A percentile compares a stretch with the other conserved stretches of the same genome.
These are phyloP conservation scores for Illadopsis cleaveri DNA, from an alignment of 2,113 vertebrate species.

Conservation along the genomic window DNA sequence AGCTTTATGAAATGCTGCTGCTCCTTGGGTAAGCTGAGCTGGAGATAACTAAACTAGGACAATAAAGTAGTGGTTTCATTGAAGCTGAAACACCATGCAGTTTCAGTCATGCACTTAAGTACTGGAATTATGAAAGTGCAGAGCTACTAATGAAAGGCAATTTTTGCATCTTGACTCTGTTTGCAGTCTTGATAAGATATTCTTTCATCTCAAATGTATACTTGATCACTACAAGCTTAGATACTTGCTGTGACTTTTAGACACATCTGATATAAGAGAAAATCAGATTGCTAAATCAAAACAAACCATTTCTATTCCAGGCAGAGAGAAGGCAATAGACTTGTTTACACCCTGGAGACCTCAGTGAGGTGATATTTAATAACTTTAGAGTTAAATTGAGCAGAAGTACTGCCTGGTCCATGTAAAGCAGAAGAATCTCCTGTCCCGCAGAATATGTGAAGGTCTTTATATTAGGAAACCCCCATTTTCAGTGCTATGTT, in stretches of 20 bases:
- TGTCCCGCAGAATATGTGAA: background rate
- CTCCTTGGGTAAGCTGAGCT: constrained; percentile 8
- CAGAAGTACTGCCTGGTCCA: background rate
- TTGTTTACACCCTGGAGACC: background rate
- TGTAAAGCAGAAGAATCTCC: background rate
- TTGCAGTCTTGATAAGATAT: background rate
- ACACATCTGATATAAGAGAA: background rate
- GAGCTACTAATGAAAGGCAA: background rate
- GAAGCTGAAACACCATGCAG: background rate
- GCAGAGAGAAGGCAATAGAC: background rate
- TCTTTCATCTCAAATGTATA: background rate
- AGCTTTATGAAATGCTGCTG: constrained; percentile 35
- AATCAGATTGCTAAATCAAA: background rate
- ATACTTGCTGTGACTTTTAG: constrained; percentile 5
- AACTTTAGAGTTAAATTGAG: background rate
- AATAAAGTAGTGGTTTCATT: constrained; percentile 30
- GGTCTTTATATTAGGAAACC: background rate
- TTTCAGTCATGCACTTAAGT: background rate
- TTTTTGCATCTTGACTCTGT: background rate
- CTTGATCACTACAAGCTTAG: background rate
- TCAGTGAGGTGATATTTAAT: background rate
- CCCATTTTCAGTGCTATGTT: background rate
- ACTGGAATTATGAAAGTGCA: background rate
- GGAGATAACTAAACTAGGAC: constrained; percentile 9
- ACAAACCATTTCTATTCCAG: background rate